phyloP scores from a whole-genome alignment of 1,140 invertebrate genomes.

The Pachyrhynchus sulphureomaculatus region DNA sequence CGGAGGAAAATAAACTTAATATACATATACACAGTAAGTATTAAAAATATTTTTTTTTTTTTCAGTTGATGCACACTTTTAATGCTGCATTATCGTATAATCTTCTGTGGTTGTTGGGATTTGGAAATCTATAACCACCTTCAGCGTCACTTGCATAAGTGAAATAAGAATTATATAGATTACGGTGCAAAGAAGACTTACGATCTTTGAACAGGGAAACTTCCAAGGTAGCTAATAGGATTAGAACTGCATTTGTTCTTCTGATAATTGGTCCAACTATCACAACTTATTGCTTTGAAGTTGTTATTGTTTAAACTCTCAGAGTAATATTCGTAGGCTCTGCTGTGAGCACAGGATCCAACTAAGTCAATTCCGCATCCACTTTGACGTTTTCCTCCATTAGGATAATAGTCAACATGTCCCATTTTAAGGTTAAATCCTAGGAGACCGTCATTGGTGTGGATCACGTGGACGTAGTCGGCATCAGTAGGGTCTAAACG shows the following conservation, averaged over 20 bases:
- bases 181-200: too few species aligned
- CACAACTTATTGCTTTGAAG: conserved; percentile 57
- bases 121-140: too few species aligned
- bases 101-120: too few species aligned
- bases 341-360: conserved; percentile 58
- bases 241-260: conserved; percentile 56
- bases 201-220: conserved; percentile 53
- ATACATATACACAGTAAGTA: too few species aligned
- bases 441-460: conserved; percentile 61
- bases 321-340: conserved; percentile 59
- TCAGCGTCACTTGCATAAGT: too few species aligned
- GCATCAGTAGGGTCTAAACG: conserved; percentile 64
- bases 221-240: conserved; percentile 57
- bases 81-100: too few species aligned
- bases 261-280: conserved; percentile 57
- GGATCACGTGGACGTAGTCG: conserved; percentile 63
- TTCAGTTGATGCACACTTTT: too few species aligned
- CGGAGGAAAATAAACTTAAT: too few species aligned
- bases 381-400: conserved; percentile 65
- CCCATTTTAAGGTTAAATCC: conserved; percentile 63
- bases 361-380: conserved; percentile 60
- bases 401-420: conserved; percentile 72
- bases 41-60: too few species aligned
- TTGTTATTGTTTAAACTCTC: conserved; percentile 28
- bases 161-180: too few species aligned